phyloP scores from a whole-genome alignment of 1,140 invertebrate species.

The Conopomorpha cramerella region DNA sequence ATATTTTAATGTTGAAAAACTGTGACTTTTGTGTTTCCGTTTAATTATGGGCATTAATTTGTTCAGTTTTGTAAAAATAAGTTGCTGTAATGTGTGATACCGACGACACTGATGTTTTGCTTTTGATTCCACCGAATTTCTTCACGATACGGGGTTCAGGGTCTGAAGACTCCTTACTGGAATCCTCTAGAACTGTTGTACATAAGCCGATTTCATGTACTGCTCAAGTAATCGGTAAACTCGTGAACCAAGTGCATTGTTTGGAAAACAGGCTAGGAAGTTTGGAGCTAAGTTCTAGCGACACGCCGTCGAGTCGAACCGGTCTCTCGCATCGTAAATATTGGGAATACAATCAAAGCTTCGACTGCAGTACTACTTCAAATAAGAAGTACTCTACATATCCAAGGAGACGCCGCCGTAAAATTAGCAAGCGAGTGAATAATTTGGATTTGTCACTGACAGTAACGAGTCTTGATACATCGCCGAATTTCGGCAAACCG shows the following conservation, averaged over 20 bases:
- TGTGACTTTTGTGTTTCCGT: no score
- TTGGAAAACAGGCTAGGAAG: constrained; percentile 63
- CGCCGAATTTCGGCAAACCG: constrained; percentile 6
- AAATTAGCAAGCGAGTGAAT: constrained; percentile 15
- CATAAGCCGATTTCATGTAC: constrained; percentile 37
- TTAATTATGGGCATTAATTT: no score
- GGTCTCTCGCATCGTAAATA: constrained; percentile 14
- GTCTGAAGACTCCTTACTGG: constrained; percentile 51
- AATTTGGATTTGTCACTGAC: constrained; percentile 22
- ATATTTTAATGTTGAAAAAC: no score
- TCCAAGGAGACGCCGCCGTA: constrained; percentile 32
- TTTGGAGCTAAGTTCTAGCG: constrained; percentile 32
- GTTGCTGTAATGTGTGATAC: constrained; percentile 75
- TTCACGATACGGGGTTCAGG: constrained; percentile 64
- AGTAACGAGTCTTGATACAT: constrained; percentile 29
- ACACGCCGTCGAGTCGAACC: constrained; percentile 18
- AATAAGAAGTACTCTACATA: constrained; percentile 40
- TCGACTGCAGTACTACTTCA: constrained; percentile 21
- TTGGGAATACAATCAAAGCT: constrained; percentile 26
- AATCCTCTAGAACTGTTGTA: constrained; percentile 32
- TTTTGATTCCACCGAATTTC: constrained; percentile 77
- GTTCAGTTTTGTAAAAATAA: no score
- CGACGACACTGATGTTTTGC: constrained; percentile 79
- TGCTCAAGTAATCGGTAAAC: constrained; percentile 64
- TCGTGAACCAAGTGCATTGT: constrained; percentile 65